Percentiles rank a stretch among this genome's conserved stretches.
Evolutionary conservation across 2,888 invertebrate genomes (phyloP).

Genomic region (Siphlonurus alternatus): DNA sequence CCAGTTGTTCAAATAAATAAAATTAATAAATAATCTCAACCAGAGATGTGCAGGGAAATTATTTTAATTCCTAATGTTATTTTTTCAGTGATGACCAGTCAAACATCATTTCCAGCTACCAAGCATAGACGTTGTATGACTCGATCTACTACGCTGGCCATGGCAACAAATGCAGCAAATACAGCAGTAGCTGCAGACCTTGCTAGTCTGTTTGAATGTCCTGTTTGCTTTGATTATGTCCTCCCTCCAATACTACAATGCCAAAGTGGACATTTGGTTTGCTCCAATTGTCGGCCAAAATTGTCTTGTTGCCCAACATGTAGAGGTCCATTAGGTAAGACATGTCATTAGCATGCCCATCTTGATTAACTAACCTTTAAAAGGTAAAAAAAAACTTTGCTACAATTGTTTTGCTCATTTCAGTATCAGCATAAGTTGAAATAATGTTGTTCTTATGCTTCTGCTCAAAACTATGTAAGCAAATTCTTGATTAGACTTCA

Average conservation of each 20-base stretch:
- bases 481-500: too few relatives aligned
- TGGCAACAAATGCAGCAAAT: constrained; percentile 38
- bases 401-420: not conserved
- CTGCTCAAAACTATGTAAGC: not conserved
- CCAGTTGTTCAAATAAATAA: too few relatives aligned
- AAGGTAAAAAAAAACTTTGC: too few relatives aligned
- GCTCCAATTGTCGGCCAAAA: constrained; percentile 93
- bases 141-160: constrained; percentile 17
- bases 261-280: constrained; percentile 96
- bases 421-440: not conserved
- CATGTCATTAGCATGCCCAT: not conserved
- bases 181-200: constrained; percentile 67
- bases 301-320: constrained; percentile 96
- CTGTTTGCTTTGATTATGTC: constrained; percentile 98
- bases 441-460: not conserved
- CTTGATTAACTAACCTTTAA: too few relatives aligned
- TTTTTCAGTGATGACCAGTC: not conserved
- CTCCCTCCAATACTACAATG: constrained; percentile 97
- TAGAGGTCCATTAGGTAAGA: constrained; percentile 71
- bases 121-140: not conserved
- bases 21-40: too few relatives aligned
- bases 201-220: constrained; percentile 84
- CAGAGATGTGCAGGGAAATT: too few relatives aligned
- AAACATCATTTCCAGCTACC: not conserved
- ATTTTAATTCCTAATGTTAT: too few relatives aligned